phyloP scores from a whole-genome alignment of 1,140 invertebrate genomes.

The Callitettix versicolor region DNA sequence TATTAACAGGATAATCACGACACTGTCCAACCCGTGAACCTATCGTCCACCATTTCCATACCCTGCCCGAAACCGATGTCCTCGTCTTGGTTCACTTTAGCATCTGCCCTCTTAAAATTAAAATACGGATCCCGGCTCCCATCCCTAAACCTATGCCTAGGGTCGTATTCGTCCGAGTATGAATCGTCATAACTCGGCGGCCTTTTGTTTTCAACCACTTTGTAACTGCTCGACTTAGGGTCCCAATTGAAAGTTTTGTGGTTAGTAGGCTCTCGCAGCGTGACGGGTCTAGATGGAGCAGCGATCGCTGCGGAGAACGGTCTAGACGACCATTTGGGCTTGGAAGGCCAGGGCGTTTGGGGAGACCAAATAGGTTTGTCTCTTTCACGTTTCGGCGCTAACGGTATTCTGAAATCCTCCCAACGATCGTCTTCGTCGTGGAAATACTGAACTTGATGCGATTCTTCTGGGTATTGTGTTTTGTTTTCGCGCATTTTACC shows the following conservation, averaged over 20 bases:
- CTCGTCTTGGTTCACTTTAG: too few species aligned
- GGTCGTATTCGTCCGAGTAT: slow-evolving; percentile 1
- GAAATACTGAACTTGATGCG: too few species aligned
- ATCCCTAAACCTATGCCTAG: too few species aligned
- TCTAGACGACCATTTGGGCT: background rate
- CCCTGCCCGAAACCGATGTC: slow-evolving; percentile 15
- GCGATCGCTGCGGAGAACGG: background rate
- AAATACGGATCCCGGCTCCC: too few species aligned
- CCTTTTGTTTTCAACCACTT: background rate
- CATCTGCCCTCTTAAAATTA: too few species aligned
- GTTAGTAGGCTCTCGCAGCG: background rate
- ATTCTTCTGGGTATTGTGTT: slow-evolving; percentile 1
- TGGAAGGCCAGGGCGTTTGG: too few species aligned
- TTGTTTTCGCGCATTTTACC: background rate
- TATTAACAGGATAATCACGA: too few species aligned
- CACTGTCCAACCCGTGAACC: slow-evolving; percentile 2
- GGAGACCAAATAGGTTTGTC: too few species aligned
- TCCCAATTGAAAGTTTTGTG: slow-evolving; percentile 1
- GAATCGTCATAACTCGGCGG: background rate
- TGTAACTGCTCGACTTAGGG: background rate
- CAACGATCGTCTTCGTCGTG: too few species aligned
- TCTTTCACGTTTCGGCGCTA: too few species aligned
- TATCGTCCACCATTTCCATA: slow-evolving; percentile 12
- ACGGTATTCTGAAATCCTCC: too few species aligned
- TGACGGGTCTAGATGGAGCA: background rate